Conservation (phyloP, 2,888 invertebrate species). For the Petrophora chlorosata region DNA sequence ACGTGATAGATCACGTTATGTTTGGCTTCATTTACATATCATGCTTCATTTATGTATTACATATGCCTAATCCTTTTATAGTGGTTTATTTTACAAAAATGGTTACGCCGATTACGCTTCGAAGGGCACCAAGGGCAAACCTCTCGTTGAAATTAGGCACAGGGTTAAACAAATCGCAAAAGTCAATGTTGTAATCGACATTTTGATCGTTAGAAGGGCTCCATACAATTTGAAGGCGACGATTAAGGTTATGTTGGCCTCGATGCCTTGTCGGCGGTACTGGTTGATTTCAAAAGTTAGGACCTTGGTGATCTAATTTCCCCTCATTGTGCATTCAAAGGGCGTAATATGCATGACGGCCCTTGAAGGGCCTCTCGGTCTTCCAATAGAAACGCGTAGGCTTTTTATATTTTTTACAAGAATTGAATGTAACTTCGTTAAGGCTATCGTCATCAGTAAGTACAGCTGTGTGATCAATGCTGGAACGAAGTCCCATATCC, state of each 20-base stretch:
- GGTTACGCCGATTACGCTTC: constrained; percentile 15
- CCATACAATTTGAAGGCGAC: constrained; percentile 70
- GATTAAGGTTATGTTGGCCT: constrained; percentile 73
- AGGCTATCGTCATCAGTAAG: neutral
- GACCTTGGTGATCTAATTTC: constrained; percentile 81
- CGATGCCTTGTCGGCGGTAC: constrained; percentile 70
- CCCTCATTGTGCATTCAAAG: constrained; percentile 80
- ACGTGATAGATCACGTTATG: no score
- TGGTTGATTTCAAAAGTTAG: constrained; percentile 76
- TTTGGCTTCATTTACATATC: no score
- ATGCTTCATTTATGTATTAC: no score
- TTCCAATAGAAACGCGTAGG: constrained; percentile 51
- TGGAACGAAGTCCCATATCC: no score
- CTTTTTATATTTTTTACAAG: constrained; percentile 20
- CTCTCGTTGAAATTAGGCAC: constrained; percentile 56
- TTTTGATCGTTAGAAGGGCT: constrained; percentile 78
- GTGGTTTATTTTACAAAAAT: constrained; percentile 3
- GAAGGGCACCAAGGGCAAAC: constrained; percentile 32
- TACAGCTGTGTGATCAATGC: neutral
- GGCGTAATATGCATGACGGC: constrained; percentile 73
- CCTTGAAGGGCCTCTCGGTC: constrained; percentile 68
- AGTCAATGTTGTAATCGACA: constrained; percentile 72
- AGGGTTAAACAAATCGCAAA: constrained; percentile 65
- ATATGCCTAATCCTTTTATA: neutral
- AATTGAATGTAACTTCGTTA: constrained; percentile 9